Percentiles rank a stretch among this genome's conserved stretches.
Evolutionary conservation across 2,113 vertebrate species (phyloP).

Genomic region (Ceyx melanurus): DNA sequence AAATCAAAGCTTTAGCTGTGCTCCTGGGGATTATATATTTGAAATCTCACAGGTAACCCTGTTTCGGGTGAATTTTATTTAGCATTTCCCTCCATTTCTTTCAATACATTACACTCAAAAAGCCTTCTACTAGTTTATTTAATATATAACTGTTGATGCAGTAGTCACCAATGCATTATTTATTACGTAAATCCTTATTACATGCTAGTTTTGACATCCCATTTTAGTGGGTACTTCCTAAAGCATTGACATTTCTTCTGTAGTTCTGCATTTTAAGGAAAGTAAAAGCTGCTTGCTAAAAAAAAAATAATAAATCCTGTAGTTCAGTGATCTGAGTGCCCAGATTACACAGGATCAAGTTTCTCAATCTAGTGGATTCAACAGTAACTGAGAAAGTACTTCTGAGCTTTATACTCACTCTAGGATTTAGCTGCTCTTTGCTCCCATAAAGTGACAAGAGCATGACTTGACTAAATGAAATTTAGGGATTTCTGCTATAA

Average conservation of each 20-base stretch:
- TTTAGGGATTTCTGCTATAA: slow-evolving; percentile 9
- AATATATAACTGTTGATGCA: not conserved
- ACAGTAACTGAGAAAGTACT: not conserved
- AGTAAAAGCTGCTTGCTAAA: not conserved
- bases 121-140: not conserved
- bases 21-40: not conserved
- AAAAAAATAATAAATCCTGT: not conserved
- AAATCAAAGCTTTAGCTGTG: not conserved
- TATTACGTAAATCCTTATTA: slow-evolving; percentile 10
- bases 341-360: not conserved
- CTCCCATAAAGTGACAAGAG: not conserved
- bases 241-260: not conserved
- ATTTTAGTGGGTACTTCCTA: not conserved
- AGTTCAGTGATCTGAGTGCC: not conserved
- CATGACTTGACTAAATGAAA: not conserved
- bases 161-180: not conserved
- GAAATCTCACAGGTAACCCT: not conserved
- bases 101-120: not conserved
- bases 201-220: not conserved
- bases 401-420: not conserved
- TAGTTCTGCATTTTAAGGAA: not conserved
- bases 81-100: not conserved
- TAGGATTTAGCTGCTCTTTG: not conserved
- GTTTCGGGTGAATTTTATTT: not conserved
- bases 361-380: not conserved